These are phyloP conservation scores for Microcebus murinus DNA, from an alignment of 2,113 vertebrate species.

Conservation along the genomic window DNA sequence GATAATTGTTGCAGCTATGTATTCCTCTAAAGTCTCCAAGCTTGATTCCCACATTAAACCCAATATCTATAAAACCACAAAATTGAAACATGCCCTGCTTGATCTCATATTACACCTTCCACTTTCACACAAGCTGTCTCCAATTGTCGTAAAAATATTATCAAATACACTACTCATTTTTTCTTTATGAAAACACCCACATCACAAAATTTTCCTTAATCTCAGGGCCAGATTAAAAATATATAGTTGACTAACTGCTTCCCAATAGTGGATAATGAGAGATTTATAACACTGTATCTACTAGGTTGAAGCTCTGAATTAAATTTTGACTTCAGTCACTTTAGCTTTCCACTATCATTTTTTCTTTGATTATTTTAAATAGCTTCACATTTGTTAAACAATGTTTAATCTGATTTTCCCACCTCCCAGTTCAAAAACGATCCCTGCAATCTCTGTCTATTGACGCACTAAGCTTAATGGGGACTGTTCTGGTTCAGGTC, in stretches of 20 bases:
- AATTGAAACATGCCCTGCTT: neutral
- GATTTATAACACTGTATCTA: neutral
- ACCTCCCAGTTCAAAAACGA: neutral
- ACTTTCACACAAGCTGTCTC: neutral
- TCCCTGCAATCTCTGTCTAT: neutral
- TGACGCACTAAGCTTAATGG: neutral
- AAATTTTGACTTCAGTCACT: neutral
- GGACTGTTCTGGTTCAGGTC: neutral
- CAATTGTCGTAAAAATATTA: conserved; percentile 13
- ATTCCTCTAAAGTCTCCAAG: neutral
- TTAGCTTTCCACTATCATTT: neutral
- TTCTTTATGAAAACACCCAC: conserved; percentile 17
- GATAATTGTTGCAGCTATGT: neutral
- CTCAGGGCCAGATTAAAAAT: neutral
- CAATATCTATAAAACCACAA: neutral
- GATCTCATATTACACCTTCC: neutral
- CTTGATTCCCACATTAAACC: neutral
- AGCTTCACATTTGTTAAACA: neutral
- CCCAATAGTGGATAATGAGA: neutral
- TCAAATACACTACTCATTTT: neutral
- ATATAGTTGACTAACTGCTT: neutral
- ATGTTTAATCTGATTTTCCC: neutral
- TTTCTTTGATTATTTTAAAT: neutral
- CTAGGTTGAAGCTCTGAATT: neutral
- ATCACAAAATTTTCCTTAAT: neutral